These are phyloP conservation scores for Pantherophis vulpinus DNA, from an alignment of 2,797 vertebrate species.

Conservation along the genomic window DNA sequence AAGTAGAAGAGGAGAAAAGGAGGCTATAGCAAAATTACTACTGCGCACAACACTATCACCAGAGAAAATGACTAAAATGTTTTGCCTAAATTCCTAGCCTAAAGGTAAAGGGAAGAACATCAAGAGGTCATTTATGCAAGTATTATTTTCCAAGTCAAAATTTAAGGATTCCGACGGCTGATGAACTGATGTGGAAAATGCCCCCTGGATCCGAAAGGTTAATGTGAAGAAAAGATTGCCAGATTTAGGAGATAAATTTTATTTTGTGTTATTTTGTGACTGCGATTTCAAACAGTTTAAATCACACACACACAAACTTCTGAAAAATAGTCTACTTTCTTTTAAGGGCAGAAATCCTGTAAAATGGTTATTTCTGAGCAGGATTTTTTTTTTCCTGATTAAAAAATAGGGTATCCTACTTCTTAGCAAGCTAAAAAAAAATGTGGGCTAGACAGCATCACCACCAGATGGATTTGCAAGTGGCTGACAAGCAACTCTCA, in stretches of 20 bases:
- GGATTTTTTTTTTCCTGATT: conserved; percentile 44
- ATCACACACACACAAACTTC: background rate
- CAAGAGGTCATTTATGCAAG: background rate
- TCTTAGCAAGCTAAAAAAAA: background rate
- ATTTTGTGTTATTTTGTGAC: background rate
- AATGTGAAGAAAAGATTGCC: background rate
- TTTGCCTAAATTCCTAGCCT: background rate
- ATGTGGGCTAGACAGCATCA: background rate
- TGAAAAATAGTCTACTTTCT: conserved; percentile 26
- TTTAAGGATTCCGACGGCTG: background rate
- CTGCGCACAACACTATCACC: background rate
- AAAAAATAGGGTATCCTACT: conserved; percentile 39
- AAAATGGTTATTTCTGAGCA: conserved; percentile 60
- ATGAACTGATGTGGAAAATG: background rate
- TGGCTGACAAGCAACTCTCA: background rate
- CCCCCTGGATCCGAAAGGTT: background rate
- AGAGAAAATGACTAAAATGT: background rate
- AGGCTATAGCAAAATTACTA: background rate
- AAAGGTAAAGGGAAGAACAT: background rate
- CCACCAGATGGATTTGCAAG: background rate
- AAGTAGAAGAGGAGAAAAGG: background rate
- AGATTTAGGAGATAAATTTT: background rate
- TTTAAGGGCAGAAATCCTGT: conserved; percentile 46
- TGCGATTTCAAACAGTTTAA: background rate
- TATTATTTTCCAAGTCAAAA: background rate